Evolutionary conservation across 2,113 vertebrate genomes (phyloP).

Genomic region (Nyctereutes procyonoides): DNA sequence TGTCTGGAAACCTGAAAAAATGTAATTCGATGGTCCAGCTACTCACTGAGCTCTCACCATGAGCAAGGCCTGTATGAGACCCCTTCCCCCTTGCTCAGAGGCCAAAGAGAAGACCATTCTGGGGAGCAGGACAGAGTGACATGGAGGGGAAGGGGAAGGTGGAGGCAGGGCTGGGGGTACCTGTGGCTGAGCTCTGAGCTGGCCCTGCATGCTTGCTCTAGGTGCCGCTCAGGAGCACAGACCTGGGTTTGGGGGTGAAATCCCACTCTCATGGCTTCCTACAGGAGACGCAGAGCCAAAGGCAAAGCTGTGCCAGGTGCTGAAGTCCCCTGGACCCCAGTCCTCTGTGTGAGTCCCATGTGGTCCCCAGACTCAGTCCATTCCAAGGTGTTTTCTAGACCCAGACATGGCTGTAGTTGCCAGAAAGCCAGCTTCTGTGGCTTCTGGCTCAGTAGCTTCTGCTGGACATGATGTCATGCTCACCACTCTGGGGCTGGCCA

Average conservation of each 20-base stretch:
- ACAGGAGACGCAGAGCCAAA: background rate
- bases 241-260: background rate
- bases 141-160: background rate
- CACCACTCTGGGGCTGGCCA: slow-evolving; percentile 70
- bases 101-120: accelerated
- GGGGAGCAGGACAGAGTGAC: background rate
- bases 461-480: slow-evolving; percentile 73
- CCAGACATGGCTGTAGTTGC: slow-evolving; percentile 75
- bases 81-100: background rate
- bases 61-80: background rate
- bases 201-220: accelerated
- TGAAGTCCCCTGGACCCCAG: background rate
- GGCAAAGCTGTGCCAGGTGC: accelerated
- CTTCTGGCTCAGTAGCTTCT: slow-evolving; percentile 68
- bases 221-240: background rate
- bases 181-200: accelerated
- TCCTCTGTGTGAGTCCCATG: background rate
- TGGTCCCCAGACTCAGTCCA: background rate
- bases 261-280: background rate
- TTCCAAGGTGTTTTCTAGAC: slow-evolving; percentile 54
- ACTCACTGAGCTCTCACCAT: background rate
- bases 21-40: accelerated
- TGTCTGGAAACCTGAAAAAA: background rate
- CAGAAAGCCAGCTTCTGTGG: slow-evolving; percentile 77
- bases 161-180: background rate